phyloP scores from a whole-genome alignment of 2,113 vertebrate species.

The Scortum barcoo region DNA sequence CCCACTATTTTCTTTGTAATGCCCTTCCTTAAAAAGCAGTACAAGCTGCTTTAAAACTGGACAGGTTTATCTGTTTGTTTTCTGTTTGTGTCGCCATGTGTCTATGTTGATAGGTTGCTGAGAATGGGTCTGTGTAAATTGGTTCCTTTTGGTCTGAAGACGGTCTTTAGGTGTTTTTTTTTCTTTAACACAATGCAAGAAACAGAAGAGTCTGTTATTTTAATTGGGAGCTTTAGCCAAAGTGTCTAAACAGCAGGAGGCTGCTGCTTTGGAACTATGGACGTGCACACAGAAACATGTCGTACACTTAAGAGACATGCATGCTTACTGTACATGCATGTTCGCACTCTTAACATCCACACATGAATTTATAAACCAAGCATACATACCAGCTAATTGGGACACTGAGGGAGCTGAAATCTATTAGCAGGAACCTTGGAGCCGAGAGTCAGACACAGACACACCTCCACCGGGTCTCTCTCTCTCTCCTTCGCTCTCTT shows the following conservation, averaged over 20 bases:
- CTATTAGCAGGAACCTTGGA: slow-evolving; percentile 82
- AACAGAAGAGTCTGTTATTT: slow-evolving; percentile 1
- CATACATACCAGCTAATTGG: slow-evolving; percentile 82
- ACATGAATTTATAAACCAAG: slow-evolving; percentile 65
- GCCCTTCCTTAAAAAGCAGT: slow-evolving; percentile 78
- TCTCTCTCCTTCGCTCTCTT: slow-evolving; percentile 41
- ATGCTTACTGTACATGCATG: slow-evolving; percentile 19
- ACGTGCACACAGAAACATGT: background rate
- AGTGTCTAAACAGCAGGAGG: slow-evolving; percentile 20
- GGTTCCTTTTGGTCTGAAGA: slow-evolving; percentile 32
- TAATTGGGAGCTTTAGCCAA: slow-evolving; percentile 5
- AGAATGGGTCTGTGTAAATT: slow-evolving; percentile 21
- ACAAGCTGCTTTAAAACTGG: slow-evolving; percentile 74
- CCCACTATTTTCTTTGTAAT: slow-evolving; percentile 84
- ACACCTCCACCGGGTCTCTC: slow-evolving; percentile 76
- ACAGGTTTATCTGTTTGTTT: slow-evolving; percentile 81
- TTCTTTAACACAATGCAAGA: background rate
- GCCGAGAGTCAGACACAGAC: slow-evolving; percentile 71
- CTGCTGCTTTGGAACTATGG: background rate
- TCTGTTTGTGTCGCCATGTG: slow-evolving; percentile 66
- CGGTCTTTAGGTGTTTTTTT: background rate
- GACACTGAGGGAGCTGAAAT: slow-evolving; percentile 82
- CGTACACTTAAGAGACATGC: background rate
- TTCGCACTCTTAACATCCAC: slow-evolving; percentile 54
- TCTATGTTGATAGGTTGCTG: slow-evolving; percentile 49